A percentile compares a stretch with the other conserved stretches of the same genome.
phyloP scores from a whole-genome alignment of 2,888 invertebrate species.

The Lycophotia porphyrea region DNA sequence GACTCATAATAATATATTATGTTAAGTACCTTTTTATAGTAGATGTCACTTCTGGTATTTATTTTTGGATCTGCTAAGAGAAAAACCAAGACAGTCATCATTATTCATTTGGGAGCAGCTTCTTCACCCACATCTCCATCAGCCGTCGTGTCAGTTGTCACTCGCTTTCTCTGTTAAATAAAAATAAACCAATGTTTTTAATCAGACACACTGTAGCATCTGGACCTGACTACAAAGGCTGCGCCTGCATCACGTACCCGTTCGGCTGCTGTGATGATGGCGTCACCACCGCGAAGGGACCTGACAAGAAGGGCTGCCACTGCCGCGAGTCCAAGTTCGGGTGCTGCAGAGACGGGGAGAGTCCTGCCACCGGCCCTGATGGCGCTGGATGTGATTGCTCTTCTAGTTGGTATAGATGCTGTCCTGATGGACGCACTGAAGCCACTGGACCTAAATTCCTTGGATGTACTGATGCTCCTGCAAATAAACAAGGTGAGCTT shows the following conservation, averaged over 20 bases:
- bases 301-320: constrained; percentile 92
- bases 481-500: constrained; percentile 91
- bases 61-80: too few species aligned
- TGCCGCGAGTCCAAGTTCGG: constrained; percentile 94
- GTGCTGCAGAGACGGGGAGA: constrained; percentile 96
- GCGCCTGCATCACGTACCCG: constrained; percentile 95
- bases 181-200: too few species aligned
- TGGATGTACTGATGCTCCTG: constrained; percentile 94
- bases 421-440: constrained; percentile 94
- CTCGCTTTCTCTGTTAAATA: too few species aligned
- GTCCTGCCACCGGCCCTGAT: constrained; percentile 94
- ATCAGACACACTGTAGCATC: constrained; percentile 93
- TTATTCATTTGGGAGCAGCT: too few species aligned
- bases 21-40: too few species aligned
- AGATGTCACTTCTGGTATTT: too few species aligned
- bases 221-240: constrained; percentile 95
- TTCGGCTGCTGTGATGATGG: constrained; percentile 98
- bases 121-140: too few species aligned
- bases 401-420: constrained; percentile 95
- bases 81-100: too few species aligned
- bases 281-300: constrained; percentile 93
- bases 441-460: constrained; percentile 95
- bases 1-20: too few species aligned
- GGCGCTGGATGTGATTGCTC: constrained; percentile 95
- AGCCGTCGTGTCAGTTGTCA: too few species aligned